Percentiles rank a stretch among this genome's conserved stretches.
phyloP scores from a whole-genome alignment of 2,888 invertebrate genomes.

The Anticlea derivata region DNA sequence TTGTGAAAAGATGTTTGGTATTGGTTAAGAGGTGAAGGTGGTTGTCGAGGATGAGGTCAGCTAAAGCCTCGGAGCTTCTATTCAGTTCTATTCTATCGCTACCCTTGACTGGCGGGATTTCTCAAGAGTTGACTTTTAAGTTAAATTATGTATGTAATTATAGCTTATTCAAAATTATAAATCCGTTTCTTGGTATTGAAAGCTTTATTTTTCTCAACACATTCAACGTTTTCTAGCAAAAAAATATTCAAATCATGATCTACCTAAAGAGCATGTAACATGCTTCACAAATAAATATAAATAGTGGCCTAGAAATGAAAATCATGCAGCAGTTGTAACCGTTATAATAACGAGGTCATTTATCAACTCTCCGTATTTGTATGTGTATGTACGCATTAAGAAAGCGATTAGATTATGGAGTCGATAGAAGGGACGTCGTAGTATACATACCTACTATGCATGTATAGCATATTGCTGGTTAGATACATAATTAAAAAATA shows the following conservation, averaged over 20 bases:
- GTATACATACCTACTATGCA: no score
- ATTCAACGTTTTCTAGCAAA: slow-evolving; percentile 38
- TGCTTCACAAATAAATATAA: slow-evolving; percentile 71
- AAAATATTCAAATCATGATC: slow-evolving; percentile 60
- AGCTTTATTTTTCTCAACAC: slow-evolving; percentile 20
- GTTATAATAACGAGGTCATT: slow-evolving; percentile 82
- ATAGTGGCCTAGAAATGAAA: slow-evolving; percentile 78
- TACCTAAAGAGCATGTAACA: slow-evolving; percentile 67
- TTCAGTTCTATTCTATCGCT: slow-evolving; percentile 45
- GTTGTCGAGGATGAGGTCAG: slow-evolving; percentile 48
- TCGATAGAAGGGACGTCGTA: neutral
- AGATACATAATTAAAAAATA: no score
- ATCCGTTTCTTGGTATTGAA: slow-evolving; percentile 23
- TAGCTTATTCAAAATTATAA: slow-evolving; percentile 45
- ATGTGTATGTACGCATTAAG: slow-evolving; percentile 67
- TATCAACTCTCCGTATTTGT: slow-evolving; percentile 76
- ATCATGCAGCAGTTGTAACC: slow-evolving; percentile 76
- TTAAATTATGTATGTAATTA: slow-evolving; percentile 53
- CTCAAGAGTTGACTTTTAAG: slow-evolving; percentile 46
- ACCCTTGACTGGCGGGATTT: slow-evolving; percentile 56
- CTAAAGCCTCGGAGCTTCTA: slow-evolving; percentile 40
- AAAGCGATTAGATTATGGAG: slow-evolving; percentile 41
- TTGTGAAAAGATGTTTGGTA: slow-evolving; percentile 49
- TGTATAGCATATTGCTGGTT: no score
- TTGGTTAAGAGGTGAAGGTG: slow-evolving; percentile 56